These are phyloP conservation scores for Plecturocebus donacophilus DNA, from an alignment of 2,113 vertebrate species.

Conservation along the genomic window DNA sequence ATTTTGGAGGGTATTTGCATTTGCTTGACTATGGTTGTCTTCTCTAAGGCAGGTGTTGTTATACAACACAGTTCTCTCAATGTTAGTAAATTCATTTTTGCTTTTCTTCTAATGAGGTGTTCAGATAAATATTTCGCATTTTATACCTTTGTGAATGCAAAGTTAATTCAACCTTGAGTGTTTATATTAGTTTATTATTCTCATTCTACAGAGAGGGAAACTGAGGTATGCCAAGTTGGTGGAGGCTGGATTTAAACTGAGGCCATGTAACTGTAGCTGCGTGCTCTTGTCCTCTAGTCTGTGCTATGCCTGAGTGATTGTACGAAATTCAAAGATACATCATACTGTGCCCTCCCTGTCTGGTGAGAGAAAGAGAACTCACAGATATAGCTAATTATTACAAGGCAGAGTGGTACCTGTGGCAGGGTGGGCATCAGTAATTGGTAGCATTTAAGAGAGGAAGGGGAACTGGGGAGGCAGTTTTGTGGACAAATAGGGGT, in stretches of 20 bases:
- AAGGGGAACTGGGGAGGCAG: background rate
- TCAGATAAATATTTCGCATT: background rate
- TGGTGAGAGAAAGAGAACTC: background rate
- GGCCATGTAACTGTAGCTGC: background rate
- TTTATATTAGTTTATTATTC: background rate
- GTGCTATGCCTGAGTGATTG: background rate
- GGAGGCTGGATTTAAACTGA: background rate
- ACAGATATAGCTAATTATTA: background rate
- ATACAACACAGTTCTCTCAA: background rate
- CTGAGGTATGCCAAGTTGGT: background rate
- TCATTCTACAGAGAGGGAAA: constrained; percentile 21
- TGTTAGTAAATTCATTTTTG: constrained; percentile 37
- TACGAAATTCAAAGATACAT: background rate
- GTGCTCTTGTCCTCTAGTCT: background rate
- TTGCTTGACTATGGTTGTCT: constrained; percentile 16
- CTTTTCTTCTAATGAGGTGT: background rate
- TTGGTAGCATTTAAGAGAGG: background rate
- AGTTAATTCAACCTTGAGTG: background rate
- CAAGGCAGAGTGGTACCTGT: background rate
- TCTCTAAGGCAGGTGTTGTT: constrained; percentile 28
- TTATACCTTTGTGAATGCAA: background rate
- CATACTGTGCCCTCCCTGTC: background rate
- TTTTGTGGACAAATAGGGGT: background rate
- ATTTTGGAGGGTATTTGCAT: constrained; percentile 16
- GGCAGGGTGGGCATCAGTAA: background rate